phyloP scores from a whole-genome alignment of 2,888 invertebrate genomes.

The Drosophila trichaetosa region DNA sequence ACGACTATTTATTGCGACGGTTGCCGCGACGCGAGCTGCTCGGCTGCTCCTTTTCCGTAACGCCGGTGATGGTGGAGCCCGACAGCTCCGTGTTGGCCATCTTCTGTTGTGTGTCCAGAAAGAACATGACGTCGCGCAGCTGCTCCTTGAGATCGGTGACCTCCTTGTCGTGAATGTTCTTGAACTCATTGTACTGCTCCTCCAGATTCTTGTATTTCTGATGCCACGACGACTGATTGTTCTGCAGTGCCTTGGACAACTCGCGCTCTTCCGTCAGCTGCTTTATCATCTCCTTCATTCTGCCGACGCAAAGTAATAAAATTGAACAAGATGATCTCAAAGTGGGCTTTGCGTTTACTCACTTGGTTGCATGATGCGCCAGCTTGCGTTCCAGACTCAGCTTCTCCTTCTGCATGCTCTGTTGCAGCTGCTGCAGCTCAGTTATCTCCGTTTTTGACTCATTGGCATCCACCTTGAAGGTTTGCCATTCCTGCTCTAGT shows the following conservation, averaged over 20 bases:
- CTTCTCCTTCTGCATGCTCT: constrained; percentile 88
- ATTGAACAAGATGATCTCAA: background rate
- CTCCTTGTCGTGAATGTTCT: constrained; percentile 88
- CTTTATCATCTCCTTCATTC: constrained; percentile 88
- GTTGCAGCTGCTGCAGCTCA: constrained; percentile 86
- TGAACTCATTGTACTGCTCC: constrained; percentile 86
- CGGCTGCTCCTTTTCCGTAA: constrained; percentile 75
- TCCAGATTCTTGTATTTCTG: constrained; percentile 87
- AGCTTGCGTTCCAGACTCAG: constrained; percentile 90
- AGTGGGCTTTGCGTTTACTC: constrained; percentile 26
- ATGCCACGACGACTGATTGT: constrained; percentile 91
- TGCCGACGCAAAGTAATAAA: constrained; percentile 67
- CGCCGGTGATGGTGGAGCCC: constrained; percentile 81
- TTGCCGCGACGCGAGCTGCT: constrained; percentile 59
- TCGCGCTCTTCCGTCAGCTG: constrained; percentile 94
- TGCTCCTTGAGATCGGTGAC: constrained; percentile 95
- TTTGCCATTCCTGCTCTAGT: constrained; percentile 87
- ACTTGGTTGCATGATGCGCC: constrained; percentile 88
- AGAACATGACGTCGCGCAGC: constrained; percentile 98
- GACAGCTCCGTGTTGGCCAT: constrained; percentile 84
- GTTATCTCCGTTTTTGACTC: constrained; percentile 86
- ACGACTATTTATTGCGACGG: constrained; percentile 76
- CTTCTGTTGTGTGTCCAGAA: constrained; percentile 92
- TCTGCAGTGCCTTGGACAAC: constrained; percentile 91
- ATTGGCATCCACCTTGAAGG: constrained; percentile 86